phyloP scores from a whole-genome alignment of 1,140 invertebrate genomes.

The Eciton burchellii region DNA sequence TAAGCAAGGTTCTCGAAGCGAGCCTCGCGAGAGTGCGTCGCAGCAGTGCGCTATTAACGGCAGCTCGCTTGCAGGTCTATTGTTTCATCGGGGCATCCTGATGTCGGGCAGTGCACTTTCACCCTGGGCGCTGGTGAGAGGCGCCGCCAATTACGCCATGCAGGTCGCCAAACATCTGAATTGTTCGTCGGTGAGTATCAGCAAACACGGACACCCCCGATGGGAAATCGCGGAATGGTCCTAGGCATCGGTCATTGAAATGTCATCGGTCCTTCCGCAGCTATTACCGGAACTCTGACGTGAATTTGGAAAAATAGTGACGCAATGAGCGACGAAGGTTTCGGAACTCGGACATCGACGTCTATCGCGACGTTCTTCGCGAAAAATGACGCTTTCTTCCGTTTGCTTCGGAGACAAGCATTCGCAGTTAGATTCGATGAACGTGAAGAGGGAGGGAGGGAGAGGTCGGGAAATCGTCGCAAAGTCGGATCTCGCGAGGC shows the following conservation, averaged over 20 bases:
- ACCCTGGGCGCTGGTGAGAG: slow-evolving; percentile 95
- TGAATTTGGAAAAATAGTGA: too few species aligned
- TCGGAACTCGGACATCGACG: too few species aligned
- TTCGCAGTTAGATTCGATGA: too few species aligned
- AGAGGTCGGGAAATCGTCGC: too few species aligned
- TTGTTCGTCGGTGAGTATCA: slow-evolving; percentile 89
- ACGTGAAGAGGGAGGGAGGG: too few species aligned
- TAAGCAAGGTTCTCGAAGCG: background rate
- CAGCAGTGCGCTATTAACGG: background rate
- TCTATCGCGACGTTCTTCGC: too few species aligned
- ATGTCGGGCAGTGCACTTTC: slow-evolving; percentile 98
- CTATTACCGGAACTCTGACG: too few species aligned
- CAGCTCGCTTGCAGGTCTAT: slow-evolving; percentile 88
- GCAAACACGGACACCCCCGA: slow-evolving; percentile 43
- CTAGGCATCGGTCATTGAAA: slow-evolving; percentile 35
- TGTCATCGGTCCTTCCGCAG: slow-evolving; percentile 11
- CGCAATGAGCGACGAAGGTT: too few species aligned
- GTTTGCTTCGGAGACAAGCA: too few species aligned
- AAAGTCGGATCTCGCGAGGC: too few species aligned
- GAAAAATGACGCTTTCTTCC: too few species aligned
- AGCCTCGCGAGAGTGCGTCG: background rate
- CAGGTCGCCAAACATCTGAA: slow-evolving; percentile 95
- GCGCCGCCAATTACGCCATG: slow-evolving; percentile 94
- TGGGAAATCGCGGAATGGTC: slow-evolving; percentile 38
- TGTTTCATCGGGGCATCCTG: slow-evolving; percentile 97